These are phyloP conservation scores for Dendrocopos noguchii DNA, from an alignment of 2,113 vertebrate species.

Conservation along the genomic window DNA sequence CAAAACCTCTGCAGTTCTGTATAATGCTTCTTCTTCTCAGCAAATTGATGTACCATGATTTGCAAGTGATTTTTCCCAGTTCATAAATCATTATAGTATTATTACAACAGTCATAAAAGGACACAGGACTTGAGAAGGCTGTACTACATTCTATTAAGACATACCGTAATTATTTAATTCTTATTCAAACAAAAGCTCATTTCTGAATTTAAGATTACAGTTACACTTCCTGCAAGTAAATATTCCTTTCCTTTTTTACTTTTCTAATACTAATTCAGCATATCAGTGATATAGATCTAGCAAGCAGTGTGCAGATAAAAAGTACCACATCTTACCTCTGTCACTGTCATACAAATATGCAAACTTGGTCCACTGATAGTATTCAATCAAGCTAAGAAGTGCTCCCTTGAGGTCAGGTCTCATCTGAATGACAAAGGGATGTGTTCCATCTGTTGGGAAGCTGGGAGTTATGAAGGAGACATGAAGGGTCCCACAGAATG, in stretches of 20 bases:
- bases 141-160: background rate
- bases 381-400: constrained; percentile 96
- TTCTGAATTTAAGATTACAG: background rate
- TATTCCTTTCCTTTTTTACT: background rate
- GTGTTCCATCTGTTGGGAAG: constrained; percentile 95
- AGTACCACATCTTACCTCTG: constrained; percentile 83
- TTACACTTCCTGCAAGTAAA: background rate
- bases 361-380: constrained; percentile 99
- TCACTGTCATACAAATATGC: constrained; percentile 99
- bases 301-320: background rate
- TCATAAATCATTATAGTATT: background rate
- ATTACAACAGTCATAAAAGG: background rate
- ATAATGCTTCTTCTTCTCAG: background rate
- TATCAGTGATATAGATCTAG: background rate
- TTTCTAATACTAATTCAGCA: background rate
- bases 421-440: constrained; percentile 99
- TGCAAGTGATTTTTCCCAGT: background rate
- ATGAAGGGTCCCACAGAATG: constrained; percentile 97
- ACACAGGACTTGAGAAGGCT: background rate
- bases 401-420: constrained; percentile 97
- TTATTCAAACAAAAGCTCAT: background rate
- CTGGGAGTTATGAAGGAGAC: constrained; percentile 99
- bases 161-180: background rate
- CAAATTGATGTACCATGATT: background rate
- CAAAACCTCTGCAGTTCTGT: fast-evolving